A percentile compares a stretch with the other conserved stretches of the same genome.
Evolutionary conservation across 2,113 vertebrate genomes (phyloP).

Genomic region (Emydocephalus ijimae): DNA sequence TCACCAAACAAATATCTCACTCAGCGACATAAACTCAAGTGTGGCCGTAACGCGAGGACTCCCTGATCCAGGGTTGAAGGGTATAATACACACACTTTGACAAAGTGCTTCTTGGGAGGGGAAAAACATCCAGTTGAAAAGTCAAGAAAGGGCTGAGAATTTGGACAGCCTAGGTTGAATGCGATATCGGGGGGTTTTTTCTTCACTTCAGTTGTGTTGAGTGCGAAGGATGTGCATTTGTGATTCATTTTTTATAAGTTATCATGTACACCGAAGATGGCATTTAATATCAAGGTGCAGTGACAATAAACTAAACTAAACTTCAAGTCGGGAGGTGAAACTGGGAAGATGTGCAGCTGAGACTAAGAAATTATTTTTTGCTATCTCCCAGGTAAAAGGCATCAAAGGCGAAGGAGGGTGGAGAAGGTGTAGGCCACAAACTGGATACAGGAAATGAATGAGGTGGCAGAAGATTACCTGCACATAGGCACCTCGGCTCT

Average conservation of each 20-base stretch:
- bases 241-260: no score
- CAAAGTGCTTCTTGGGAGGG: background rate
- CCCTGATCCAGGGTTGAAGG: slow-evolving; percentile 18
- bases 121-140: background rate
- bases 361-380: background rate
- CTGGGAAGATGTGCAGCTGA: background rate
- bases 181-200: no score
- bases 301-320: no score
- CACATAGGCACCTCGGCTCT: slow-evolving; percentile 41
- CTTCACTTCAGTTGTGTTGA: no score
- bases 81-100: slow-evolving; percentile 31
- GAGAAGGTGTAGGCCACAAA: slow-evolving; percentile 16
- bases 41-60: no score
- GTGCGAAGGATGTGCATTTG: no score
- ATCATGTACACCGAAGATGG: no score
- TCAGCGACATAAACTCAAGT: no score
- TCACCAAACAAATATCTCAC: no score
- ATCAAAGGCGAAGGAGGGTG: slow-evolving; percentile 34
- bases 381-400: slow-evolving; percentile 46
- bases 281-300: no score
- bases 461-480: slow-evolving; percentile 43
- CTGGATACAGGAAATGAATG: background rate
- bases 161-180: background rate
- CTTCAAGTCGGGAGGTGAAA: background rate
- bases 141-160: slow-evolving; percentile 41